Conservation (phyloP, 92 coral and sea anemone species). For the Isaurus tuberculatus region DNA sequence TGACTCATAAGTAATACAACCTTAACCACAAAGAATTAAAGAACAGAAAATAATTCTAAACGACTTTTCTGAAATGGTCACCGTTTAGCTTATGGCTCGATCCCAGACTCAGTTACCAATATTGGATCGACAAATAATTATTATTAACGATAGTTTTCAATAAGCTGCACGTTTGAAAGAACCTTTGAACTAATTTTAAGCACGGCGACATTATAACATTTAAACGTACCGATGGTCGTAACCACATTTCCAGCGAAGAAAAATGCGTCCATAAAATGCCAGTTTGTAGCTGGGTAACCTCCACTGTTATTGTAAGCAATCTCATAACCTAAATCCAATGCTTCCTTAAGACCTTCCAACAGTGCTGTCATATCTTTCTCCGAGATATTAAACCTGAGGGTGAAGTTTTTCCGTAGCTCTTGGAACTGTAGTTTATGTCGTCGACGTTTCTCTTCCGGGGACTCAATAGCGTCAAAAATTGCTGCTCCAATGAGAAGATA, state of each 20-base stretch:
- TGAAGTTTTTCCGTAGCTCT: slow-evolving; percentile 52
- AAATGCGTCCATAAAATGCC: slow-evolving; percentile 98
- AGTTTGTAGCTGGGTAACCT: slow-evolving; percentile 60
- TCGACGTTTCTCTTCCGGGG: slow-evolving; percentile 52
- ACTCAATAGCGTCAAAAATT: slow-evolving; percentile 82
- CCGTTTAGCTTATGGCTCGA: not conserved
- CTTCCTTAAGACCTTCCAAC: slow-evolving; percentile 70
- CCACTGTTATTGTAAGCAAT: slow-evolving; percentile 24
- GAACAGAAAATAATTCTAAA: not conserved
- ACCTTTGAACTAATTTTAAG: slow-evolving; percentile 5
- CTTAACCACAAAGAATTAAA: slow-evolving; percentile 5
- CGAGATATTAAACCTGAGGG: slow-evolving; percentile 64
- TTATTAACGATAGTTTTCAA: not conserved
- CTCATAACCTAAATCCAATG: slow-evolving; percentile 84
- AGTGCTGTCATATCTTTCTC: slow-evolving; percentile 74
- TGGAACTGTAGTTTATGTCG: slow-evolving; percentile 54
- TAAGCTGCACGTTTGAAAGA: slow-evolving; percentile 19
- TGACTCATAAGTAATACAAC: not conserved
- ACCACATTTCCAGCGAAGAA: slow-evolving; percentile 98
- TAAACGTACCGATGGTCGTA: slow-evolving; percentile 89
- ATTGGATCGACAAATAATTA: not conserved
- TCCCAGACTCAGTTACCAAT: slow-evolving; percentile 44
- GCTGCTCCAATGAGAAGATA: slow-evolving; percentile 93
- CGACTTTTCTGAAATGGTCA: not conserved
- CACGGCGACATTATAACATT: not conserved